Evolutionary conservation across 37 sponge, comb jelly and placozoan genomes (phyloP).

Genomic region (Ianthella basta): DNA sequence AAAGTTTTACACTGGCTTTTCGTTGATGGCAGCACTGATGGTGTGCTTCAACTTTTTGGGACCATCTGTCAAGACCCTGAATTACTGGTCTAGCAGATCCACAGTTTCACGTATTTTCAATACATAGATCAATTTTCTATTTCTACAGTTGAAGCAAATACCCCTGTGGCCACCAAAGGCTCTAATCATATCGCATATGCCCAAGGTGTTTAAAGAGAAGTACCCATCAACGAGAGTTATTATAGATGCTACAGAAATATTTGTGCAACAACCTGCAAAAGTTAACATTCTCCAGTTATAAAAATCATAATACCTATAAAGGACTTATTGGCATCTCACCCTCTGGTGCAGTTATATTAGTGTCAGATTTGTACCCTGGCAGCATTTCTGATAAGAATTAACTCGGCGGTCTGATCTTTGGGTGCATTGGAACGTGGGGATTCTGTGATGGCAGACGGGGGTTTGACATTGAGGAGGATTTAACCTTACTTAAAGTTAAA

Average conservation of each 20-base stretch:
- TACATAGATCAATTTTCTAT: constrained; percentile 54
- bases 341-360: constrained; percentile 46
- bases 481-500: constrained; percentile 43
- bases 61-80: constrained; percentile 30
- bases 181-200: constrained; percentile 34
- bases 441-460: constrained; percentile 66
- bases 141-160: constrained; percentile 32
- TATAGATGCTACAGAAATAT: constrained; percentile 50
- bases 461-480: constrained; percentile 67
- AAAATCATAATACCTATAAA: constrained; percentile 64
- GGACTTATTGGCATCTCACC: constrained; percentile 54
- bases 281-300: constrained; percentile 53
- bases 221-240: constrained; percentile 50
- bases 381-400: constrained; percentile 53
- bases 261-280: constrained; percentile 44
- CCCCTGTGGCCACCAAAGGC: constrained; percentile 46
- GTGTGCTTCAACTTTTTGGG: constrained; percentile 42
- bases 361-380: constrained; percentile 51
- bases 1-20: constrained; percentile 55
- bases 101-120: constrained; percentile 43
- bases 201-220: constrained; percentile 33
- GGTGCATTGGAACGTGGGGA: constrained; percentile 47
- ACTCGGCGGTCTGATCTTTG: constrained; percentile 43
- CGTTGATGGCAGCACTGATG: constrained; percentile 28
- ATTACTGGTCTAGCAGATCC: constrained; percentile 40